Evolutionary conservation across 2,113 vertebrate species (phyloP), one percentile per base, ranked within the genome.

Genomic region (Solea solea): DNA sequence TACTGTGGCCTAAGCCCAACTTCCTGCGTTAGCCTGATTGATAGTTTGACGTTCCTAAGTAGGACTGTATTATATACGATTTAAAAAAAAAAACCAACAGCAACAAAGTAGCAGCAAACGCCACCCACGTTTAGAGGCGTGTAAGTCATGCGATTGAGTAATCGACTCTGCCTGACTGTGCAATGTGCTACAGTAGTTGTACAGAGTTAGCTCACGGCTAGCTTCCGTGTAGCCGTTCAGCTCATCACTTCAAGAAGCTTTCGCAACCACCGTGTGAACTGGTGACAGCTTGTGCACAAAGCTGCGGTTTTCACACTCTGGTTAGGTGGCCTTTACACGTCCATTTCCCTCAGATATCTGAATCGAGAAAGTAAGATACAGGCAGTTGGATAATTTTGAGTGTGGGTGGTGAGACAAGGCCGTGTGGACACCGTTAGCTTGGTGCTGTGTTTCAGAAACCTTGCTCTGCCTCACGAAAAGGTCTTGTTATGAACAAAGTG

Each of bases 1-100:
- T 84, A 72, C 76, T 83, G 66, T 84, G 85, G 87, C 87, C 84
- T 90, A 75, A 64, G 51, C 71, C 40, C 10, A 90, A 89, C 85
- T 90, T 87, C 79, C 77, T 87, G 81, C 56, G 72, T 57, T 73
- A 12, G 42, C 57, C 34, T 49, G 15, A 3, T 11, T 39, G 5
- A 40, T 48, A 49, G 51, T 64, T 75, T 41, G 42, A 27, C 8
- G 25, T 78, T 21, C 5, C 14, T 34, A 12, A 9, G 42, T 44
- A 44, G 21, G 41, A 9, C 12, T 28, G 1, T 9, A 9, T 45
- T 9, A 2, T 40, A 3, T 27, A 49, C 2, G 2, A 25, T 55
- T 21, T 34, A 5, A 44, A 16, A 21, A 21, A 21, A n/a, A n/a
- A n/a, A n/a, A n/a, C n/a, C n/a, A n/a, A 21, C 21, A 21, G 21